Base-by-base conservation (phyloP, 1,140 invertebrate species). In the Drosophila oshimai region DNA sequence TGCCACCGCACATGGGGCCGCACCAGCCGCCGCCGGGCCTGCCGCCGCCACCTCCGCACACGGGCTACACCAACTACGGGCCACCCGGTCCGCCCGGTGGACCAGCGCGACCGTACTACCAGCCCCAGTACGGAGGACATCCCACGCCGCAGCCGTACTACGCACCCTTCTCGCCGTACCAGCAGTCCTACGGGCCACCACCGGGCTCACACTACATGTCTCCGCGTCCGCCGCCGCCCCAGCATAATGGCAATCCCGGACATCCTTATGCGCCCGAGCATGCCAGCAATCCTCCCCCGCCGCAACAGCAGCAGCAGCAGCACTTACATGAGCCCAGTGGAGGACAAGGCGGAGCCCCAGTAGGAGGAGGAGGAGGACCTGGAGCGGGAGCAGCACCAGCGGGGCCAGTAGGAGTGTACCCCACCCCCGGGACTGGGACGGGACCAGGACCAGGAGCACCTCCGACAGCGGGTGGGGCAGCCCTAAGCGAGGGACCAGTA, bases 91-190 rank as follows among this genome's bases (percentile, higher is more conserved):
- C 92, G 0, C 77, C 93, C 5, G 91, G 93, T 6, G 90, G 94
- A 34, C 93, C 93, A 1, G 93, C 93, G 3, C 93, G 93, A 1
- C 92, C 93, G 4, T 94, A 94, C 64, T 94, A 94, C 69, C 92
- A 93, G 15, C 94, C 93, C 24, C 93, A 94, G 55, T 93, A 94
- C 62, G 92, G 92, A 0, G 93, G 93, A 22, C 93, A 93, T 79
- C 93, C 93, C 58, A 91, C 93, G 6, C 92, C 93, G 2, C 94
- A 94, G 89, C 92, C 93, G 2, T 93, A 93, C 33, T 92, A 92
- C 69, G 79, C 92, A 2, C 92, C 92, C 13, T 92, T 93, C 89
- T 91, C 93, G 12, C 84, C 89, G 0, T 95, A 95, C 62, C 94
- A 95, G 84, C 93, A 93, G 2, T 93, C 94, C 7, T 94, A 94